These are phyloP conservation scores for Brachionus sp. DNA, from an alignment of 1,140 invertebrate genomes.

Conservation along the genomic window DNA sequence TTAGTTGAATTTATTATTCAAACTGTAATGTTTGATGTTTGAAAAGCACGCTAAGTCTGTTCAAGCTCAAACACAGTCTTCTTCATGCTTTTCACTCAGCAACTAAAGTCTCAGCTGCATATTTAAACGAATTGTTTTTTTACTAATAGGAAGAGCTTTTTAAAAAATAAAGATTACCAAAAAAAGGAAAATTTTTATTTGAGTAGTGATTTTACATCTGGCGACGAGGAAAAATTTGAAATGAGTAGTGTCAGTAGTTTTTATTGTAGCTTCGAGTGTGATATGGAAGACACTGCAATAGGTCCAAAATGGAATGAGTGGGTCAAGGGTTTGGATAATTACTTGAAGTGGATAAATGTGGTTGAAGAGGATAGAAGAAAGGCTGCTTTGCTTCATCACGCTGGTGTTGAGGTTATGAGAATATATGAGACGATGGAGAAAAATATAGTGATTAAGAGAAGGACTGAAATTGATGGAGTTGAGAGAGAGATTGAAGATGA, in stretches of 20 bases:
- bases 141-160: not conserved
- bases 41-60: not conserved
- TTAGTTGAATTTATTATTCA: not conserved
- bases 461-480: not conserved
- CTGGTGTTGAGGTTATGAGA: not conserved
- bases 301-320: not conserved
- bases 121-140: not conserved
- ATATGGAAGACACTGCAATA: not conserved
- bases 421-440: not conserved
- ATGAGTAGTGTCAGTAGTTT: not conserved
- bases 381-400: not conserved
- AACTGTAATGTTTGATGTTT: not conserved
- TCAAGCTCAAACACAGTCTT: not conserved
- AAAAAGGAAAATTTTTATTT: not conserved
- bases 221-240: not conserved
- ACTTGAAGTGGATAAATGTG: not conserved
- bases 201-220: not conserved
- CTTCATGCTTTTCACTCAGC: not conserved
- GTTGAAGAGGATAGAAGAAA: not conserved
- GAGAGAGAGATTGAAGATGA: not conserved
- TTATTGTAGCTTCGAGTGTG: not conserved
- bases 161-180: not conserved
- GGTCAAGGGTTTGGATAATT: not conserved
- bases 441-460: not conserved
- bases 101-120: not conserved